Conservation (phyloP, 2,888 invertebrate species). For the Frankliniella intonsa region DNA sequence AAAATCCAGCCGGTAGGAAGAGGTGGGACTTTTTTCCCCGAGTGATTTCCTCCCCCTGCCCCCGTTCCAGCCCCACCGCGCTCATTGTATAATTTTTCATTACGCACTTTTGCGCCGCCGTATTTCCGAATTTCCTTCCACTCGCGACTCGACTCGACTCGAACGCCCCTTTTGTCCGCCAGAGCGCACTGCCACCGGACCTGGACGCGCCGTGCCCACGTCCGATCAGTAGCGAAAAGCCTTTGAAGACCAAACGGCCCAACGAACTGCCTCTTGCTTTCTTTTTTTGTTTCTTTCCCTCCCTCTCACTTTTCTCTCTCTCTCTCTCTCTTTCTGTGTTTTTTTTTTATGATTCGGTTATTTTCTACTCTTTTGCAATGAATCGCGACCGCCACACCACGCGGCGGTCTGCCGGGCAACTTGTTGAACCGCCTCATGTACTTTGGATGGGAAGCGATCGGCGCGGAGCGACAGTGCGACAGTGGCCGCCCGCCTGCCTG, state of each 20-base stretch:
- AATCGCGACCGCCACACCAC: too few species aligned
- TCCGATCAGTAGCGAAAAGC: neutral
- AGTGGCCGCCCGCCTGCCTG: neutral
- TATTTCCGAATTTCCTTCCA: neutral
- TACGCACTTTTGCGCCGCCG: too few species aligned
- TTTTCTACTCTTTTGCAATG: too few species aligned
- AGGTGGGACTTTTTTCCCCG: too few species aligned
- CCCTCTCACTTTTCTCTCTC: neutral
- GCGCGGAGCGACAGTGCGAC: neutral
- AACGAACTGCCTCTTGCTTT: neutral
- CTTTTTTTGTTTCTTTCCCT: neutral
- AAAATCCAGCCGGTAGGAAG: too few species aligned
- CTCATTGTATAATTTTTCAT: too few species aligned
- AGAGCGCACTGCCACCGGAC: neutral
- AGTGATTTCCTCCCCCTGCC: neutral
- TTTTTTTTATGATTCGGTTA: too few species aligned
- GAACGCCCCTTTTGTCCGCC: too few species aligned
- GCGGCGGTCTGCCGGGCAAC: neutral
- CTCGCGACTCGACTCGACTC: neutral
- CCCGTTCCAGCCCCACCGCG: neutral
- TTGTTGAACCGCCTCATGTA: slow-evolving; percentile 12
- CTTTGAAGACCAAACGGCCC: slow-evolving; percentile 5
- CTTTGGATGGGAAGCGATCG: neutral
- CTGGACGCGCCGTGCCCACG: neutral
- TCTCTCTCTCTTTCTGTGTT: neutral